Percentiles rank a stretch among this genome's conserved stretches.
phyloP scores from a whole-genome alignment of 2,797 vertebrate species.

The Sebastes itinus region DNA sequence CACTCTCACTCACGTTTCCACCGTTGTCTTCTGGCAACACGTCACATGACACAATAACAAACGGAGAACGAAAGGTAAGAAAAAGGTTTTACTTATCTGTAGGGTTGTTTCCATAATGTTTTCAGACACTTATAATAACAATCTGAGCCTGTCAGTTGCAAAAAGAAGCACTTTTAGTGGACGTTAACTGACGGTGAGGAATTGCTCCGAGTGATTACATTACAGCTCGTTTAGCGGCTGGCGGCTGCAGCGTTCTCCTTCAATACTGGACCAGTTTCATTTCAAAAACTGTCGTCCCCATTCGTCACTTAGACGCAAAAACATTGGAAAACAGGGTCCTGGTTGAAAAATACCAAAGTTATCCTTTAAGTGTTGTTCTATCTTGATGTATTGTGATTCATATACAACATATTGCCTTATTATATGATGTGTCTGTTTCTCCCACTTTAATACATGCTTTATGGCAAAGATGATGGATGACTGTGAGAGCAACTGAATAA shows the following conservation, averaged over 20 bases:
- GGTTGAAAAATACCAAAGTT: neutral
- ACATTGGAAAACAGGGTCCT: neutral
- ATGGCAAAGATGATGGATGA: conserved; percentile 41
- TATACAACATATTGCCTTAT: neutral
- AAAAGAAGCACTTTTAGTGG: neutral
- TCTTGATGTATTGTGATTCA: conserved; percentile 24
- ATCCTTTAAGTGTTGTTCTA: conserved; percentile 1
- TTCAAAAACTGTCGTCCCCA: neutral
- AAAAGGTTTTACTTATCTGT: neutral
- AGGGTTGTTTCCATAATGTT: neutral
- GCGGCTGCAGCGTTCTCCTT: neutral
- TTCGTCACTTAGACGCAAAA: neutral
- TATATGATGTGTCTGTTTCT: conserved; percentile 21
- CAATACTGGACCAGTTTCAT: neutral
- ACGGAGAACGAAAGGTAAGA: neutral
- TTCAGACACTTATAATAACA: neutral
- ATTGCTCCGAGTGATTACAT: neutral
- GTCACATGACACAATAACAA: neutral
- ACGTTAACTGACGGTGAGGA: neutral
- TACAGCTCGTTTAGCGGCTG: neutral
- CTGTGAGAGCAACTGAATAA: conserved; percentile 22
- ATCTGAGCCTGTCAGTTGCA: neutral
- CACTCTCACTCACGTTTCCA: neutral
- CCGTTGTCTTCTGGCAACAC: neutral
- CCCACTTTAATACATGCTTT: conserved; percentile 4